Base-by-base conservation (phyloP, 2,113 vertebrate species). In the Spilogale gracilis region DNA sequence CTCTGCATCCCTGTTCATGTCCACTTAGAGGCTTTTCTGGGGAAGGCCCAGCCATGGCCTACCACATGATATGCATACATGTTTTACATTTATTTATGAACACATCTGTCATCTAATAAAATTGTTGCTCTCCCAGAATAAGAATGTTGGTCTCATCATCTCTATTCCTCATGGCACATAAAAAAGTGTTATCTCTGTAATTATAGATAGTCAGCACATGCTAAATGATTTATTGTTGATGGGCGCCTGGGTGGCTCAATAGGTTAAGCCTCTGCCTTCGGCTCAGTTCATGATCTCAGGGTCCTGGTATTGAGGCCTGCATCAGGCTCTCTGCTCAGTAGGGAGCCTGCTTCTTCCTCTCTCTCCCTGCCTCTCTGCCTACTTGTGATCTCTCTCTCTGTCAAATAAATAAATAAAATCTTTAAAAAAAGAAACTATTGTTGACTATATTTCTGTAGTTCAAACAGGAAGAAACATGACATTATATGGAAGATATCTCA, bases 1-100 rank as follows among this genome's bases (percentile, higher is more conserved):
- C 54, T 73, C 48, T 20, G 6, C 43, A 71, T 21, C 50, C 14
- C 32, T 50, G 27, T 83, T 94, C 32, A 3, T 13, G 16, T 74
- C 45, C 32, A 67, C 25, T 48, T 52, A n/a, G 50, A 84, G n/a
- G 16, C 52, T 74, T n/a, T 48, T 63, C 65, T 45, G 54, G 27
- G 56, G 32, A 43, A 56, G 60, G 45, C 48, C 48, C 61, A 3
- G 30, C 61, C 18, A n/a, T 25, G 56, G 58, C 95, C 81, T 50
- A 43, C 73, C 50, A 27, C 50, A 61, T 65, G 45, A 43, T 30
- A 23, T 16, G 71, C 43, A 23, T 73, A 45, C 43, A 10, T 76
- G 38, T 56, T 82, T 95, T 93, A 88, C 1, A 16, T 69, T 38
- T 71, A 63, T 71, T 93, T 90, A 23, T 83, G 82, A 96, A 76